phyloP scores from a whole-genome alignment of 23 tunicate species.

The Ascidia mentula region DNA sequence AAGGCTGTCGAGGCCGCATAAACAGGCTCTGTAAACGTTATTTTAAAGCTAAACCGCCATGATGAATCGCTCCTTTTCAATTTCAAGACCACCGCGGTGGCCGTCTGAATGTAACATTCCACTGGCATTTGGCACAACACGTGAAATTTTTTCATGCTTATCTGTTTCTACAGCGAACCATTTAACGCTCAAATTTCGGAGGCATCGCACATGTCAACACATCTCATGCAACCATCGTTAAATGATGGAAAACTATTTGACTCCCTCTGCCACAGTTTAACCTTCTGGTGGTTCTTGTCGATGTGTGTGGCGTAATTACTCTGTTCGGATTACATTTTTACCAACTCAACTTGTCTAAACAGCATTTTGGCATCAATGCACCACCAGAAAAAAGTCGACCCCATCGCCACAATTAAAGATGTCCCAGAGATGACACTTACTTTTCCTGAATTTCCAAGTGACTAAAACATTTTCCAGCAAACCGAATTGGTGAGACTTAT shows the following conservation, averaged over 20 bases:
- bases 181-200: too few species aligned
- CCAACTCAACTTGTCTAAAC: background rate
- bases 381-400: too few species aligned
- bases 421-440: too few species aligned
- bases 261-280: background rate
- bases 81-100: conserved; percentile 14
- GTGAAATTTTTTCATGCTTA: background rate
- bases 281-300: background rate
- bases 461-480: too few species aligned
- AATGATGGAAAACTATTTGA: background rate
- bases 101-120: background rate
- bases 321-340: background rate
- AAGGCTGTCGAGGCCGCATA: background rate
- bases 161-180: too few species aligned
- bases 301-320: background rate
- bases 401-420: too few species aligned
- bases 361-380: too few species aligned
- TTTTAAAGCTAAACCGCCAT: conserved; percentile 4
- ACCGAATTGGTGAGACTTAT: too few species aligned
- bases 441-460: too few species aligned
- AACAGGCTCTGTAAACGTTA: background rate
- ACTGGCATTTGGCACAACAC: background rate
- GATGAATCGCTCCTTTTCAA: conserved; percentile 6
- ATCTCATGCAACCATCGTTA: background rate
- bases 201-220: too few species aligned